phyloP scores from a whole-genome alignment of 2,797 vertebrate species.

The Ispidina picta region DNA sequence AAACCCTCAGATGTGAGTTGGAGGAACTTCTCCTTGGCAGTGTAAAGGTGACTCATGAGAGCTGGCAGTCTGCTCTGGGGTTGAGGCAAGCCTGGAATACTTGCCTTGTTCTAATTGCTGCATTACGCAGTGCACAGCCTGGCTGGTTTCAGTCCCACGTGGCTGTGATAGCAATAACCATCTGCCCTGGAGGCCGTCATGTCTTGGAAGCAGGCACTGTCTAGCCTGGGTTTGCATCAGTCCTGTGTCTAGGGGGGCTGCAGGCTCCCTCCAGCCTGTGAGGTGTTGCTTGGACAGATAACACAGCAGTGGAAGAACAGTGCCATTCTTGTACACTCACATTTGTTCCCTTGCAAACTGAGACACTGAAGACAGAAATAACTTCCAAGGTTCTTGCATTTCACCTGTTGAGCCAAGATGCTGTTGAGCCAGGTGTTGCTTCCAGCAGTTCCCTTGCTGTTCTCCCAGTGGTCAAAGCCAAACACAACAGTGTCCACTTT shows the following conservation, averaged over 20 bases:
- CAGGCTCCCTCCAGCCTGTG: neutral
- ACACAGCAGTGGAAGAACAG: neutral
- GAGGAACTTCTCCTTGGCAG: constrained; percentile 51
- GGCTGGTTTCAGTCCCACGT: constrained; percentile 46
- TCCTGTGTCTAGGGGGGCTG: neutral
- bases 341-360: neutral
- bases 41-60: constrained; percentile 67
- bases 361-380: neutral
- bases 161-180: constrained; percentile 57
- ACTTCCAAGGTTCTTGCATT: neutral
- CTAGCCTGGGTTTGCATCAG: constrained; percentile 19
- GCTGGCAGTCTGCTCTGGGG: constrained; percentile 32
- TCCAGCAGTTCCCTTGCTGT: neutral
- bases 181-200: constrained; percentile 36
- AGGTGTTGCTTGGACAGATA: neutral
- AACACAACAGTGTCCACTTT: neutral
- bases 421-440: neutral
- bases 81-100: constrained; percentile 42
- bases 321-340: neutral
- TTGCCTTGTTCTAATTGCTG: constrained; percentile 52
- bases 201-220: constrained; percentile 40
- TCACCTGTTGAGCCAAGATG: neutral
- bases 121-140: constrained; percentile 43
- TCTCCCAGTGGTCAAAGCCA: neutral
- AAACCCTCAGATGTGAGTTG: constrained; percentile 33